Percentiles rank a stretch among this genome's conserved stretches.
Evolutionary conservation across 2,113 vertebrate genomes (phyloP).

Genomic region (Peromyscus polionotus): DNA sequence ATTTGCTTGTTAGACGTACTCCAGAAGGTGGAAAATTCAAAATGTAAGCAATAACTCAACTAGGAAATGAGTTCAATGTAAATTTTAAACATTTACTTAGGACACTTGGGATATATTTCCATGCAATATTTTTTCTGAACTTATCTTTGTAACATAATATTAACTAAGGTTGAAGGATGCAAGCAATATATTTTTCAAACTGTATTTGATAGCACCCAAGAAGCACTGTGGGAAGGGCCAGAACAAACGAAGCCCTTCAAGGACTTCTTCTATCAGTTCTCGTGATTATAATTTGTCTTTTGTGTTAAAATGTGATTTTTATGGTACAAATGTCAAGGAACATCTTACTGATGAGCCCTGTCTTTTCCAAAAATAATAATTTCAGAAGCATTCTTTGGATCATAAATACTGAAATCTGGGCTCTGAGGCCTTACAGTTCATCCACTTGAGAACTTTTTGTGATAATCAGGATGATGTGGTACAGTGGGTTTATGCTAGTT

Average conservation of each 20-base stretch:
- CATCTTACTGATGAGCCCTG: not conserved
- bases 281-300: not conserved
- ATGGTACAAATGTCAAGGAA: not conserved
- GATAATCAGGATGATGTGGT: not conserved
- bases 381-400: not conserved
- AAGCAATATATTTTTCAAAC: not conserved
- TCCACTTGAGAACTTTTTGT: not conserved
- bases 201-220: not conserved
- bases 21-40: conserved; percentile 27
- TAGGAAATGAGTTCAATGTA: conserved; percentile 30
- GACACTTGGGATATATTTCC: not conserved
- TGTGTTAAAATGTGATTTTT: conserved; percentile 43
- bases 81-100: conserved; percentile 25
- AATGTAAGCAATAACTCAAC: conserved; percentile 42
- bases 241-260: rapidly evolving
- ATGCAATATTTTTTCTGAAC: not conserved
- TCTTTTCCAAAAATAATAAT: conserved; percentile 30
- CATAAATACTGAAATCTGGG: not conserved
- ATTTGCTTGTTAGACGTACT: conserved; percentile 22
- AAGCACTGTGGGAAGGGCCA: not conserved
- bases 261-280: not conserved
- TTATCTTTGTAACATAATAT: not conserved
- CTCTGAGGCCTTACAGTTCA: not conserved
- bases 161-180: not conserved
- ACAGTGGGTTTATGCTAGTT: not conserved